Conservation (phyloP, 2,797 vertebrate species). For the Dipus sagitta region DNA sequence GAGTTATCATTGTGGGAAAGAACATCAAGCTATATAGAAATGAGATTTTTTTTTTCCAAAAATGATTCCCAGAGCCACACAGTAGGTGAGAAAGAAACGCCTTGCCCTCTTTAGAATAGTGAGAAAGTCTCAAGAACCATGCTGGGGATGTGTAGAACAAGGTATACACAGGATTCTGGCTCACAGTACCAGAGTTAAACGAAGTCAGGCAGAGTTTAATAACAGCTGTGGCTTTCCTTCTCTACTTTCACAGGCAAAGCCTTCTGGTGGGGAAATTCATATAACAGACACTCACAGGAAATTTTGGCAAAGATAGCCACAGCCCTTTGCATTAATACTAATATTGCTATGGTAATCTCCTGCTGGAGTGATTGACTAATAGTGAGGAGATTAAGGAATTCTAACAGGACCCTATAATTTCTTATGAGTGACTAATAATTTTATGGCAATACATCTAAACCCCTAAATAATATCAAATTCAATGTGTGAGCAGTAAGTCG, state of each 20-base stretch:
- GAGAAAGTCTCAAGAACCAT: constrained; percentile 2
- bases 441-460: neutral
- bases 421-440: constrained; percentile 9
- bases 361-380: neutral
- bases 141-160: neutral
- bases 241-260: neutral
- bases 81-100: neutral
- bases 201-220: neutral
- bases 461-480: neutral
- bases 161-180: neutral
- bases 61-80: neutral
- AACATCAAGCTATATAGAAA: neutral
- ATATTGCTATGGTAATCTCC: constrained; percentile 2
- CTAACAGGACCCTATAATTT: constrained; percentile 40
- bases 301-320: neutral
- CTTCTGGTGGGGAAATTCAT: neutral
- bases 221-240: neutral
- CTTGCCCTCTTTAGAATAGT: neutral
- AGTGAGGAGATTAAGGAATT: constrained; percentile 25
- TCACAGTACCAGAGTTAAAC: neutral
- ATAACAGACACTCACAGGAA: neutral
- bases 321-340: neutral
- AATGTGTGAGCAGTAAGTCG: neutral
- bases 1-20: neutral
- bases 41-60: neutral